Conservation (phyloP, 1,140 invertebrate species). For the Telenomus remus region DNA sequence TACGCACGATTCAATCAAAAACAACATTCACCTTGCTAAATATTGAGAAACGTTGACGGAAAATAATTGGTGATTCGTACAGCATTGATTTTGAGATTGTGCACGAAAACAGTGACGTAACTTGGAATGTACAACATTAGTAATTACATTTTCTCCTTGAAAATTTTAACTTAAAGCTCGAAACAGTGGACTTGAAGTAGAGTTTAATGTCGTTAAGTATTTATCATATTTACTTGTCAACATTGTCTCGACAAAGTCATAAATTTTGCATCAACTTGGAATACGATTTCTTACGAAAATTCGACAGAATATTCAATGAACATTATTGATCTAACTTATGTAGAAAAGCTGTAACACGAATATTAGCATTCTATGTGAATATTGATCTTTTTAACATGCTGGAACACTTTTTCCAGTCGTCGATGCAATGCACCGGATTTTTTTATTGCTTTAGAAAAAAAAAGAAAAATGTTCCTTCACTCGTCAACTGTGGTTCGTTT, state of each 20-base stretch:
- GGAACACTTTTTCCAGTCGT: slow-evolving; percentile 24
- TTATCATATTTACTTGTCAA: too few relatives aligned
- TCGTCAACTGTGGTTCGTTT: background rate
- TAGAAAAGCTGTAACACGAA: slow-evolving; percentile 31
- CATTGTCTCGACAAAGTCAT: background rate
- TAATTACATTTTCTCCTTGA: too few relatives aligned
- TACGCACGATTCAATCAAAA: too few relatives aligned
- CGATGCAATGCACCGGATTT: slow-evolving; percentile 10
- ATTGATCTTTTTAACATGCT: slow-evolving; percentile 36
- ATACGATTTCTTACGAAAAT: background rate
- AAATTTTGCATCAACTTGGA: background rate
- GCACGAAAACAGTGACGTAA: too few relatives aligned
- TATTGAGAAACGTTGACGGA: too few relatives aligned
- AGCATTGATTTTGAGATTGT: too few relatives aligned
- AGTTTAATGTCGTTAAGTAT: background rate
- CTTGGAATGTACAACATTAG: too few relatives aligned
- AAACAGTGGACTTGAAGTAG: background rate
- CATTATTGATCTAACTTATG: slow-evolving; percentile 32
- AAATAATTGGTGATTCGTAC: too few relatives aligned
- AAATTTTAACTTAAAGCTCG: too few relatives aligned
- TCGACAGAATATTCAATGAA: slow-evolving; percentile 14
- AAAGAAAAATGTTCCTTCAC: background rate
- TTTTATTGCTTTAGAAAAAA: slow-evolving; percentile 13
- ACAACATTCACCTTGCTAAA: too few relatives aligned
- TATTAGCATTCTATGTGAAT: slow-evolving; percentile 41